These are phyloP conservation scores for Aspidapion aeneum DNA, from an alignment of 2,888 invertebrate species.

Conservation along the genomic window DNA sequence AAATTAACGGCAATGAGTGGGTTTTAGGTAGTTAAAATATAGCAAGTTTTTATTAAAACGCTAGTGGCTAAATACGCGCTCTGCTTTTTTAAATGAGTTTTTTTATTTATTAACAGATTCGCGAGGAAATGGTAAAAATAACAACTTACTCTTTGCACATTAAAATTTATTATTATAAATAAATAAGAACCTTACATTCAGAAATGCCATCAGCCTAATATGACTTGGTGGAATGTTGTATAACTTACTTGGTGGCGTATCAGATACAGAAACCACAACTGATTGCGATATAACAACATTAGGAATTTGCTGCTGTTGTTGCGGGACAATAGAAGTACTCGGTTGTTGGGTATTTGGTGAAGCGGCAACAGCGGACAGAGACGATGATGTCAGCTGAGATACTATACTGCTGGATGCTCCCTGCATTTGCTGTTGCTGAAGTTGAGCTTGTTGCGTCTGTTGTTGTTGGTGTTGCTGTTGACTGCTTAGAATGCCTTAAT, in stretches of 20 bases:
- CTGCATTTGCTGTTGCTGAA: slow-evolving; percentile 9
- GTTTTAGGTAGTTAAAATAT: too few species aligned
- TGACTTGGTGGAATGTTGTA: too few species aligned
- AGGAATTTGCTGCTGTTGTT: slow-evolving; percentile 44
- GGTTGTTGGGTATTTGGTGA: slow-evolving; percentile 15
- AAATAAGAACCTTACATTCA: too few species aligned
- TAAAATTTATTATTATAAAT: too few species aligned
- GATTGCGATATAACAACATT: slow-evolving; percentile 12
- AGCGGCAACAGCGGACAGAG: slow-evolving; percentile 13
- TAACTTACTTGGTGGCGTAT: slow-evolving; percentile 39
- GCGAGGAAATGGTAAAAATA: too few species aligned
- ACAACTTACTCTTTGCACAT: too few species aligned
- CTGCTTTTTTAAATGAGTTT: too few species aligned
- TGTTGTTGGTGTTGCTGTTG: slow-evolving; percentile 34
- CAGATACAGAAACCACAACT: slow-evolving; percentile 45
- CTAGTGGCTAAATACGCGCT: too few species aligned
- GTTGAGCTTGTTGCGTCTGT: slow-evolving; percentile 33
- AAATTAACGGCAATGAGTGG: too few species aligned
- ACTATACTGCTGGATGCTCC: slow-evolving; percentile 1
- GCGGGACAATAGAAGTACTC: slow-evolving; percentile 32
- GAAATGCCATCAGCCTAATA: too few species aligned
- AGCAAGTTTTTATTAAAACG: too few species aligned
- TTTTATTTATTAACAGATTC: too few species aligned
- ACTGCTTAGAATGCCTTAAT: not conserved
- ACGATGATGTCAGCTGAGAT: not conserved